These are phyloP conservation scores for Acleris laterana DNA, from an alignment of 2,888 invertebrate species.

Conservation along the genomic window DNA sequence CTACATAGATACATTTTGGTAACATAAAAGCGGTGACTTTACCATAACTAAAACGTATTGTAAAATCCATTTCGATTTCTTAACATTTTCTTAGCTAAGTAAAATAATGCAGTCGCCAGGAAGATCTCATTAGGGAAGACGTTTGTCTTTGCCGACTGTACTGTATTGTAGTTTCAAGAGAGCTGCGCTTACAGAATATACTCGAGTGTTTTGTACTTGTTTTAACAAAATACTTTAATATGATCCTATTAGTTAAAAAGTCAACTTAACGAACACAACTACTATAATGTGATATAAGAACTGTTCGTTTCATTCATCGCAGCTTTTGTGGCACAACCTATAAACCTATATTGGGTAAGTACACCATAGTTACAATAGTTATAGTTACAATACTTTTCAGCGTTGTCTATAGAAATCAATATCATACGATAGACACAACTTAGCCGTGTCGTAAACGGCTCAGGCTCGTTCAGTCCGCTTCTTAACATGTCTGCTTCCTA, in stretches of 20 bases:
- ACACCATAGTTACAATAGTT: too few relatives aligned
- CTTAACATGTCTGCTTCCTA: too few relatives aligned
- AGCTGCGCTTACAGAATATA: neutral
- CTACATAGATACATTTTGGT: neutral
- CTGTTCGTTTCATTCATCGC: too few relatives aligned
- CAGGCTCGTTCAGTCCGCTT: too few relatives aligned
- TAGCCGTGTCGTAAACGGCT: too few relatives aligned
- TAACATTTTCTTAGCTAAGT: conserved; percentile 14
- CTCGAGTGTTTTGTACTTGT: neutral
- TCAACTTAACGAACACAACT: neutral
- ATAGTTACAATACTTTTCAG: too few relatives aligned
- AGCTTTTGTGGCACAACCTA: too few relatives aligned
- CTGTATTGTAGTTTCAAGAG: conserved; percentile 30
- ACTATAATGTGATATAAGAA: too few relatives aligned
- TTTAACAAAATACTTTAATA: conserved; percentile 1
- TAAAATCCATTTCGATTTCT: conserved; percentile 22
- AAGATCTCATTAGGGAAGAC: conserved; percentile 44
- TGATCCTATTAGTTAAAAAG: too few relatives aligned
- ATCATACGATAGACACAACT: too few relatives aligned
- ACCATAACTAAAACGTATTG: neutral
- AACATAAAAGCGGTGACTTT: neutral
- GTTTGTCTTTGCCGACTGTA: conserved; percentile 36
- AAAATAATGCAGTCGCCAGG: conserved; percentile 32
- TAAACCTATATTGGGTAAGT: too few relatives aligned
- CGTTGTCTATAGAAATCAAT: too few relatives aligned